Evolutionary conservation across 2,888 invertebrate genomes (phyloP).

Genomic region (Thecophora atra): DNA sequence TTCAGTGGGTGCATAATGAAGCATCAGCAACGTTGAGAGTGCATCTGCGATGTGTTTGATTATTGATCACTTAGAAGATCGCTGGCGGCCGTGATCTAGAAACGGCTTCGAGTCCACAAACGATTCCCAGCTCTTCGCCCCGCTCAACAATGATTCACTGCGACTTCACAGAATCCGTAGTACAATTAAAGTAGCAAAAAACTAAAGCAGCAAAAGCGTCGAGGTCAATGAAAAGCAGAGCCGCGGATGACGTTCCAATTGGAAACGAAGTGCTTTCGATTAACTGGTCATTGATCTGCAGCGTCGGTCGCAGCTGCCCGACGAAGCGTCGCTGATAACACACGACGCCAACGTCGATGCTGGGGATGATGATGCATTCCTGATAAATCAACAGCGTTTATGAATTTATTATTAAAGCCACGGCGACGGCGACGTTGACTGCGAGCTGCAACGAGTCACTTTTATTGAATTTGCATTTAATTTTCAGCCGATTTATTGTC

Average conservation of each 20-base stretch:
- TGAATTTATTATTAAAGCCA: constrained; percentile 26
- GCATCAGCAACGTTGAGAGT: too few species aligned
- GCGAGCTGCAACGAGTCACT: constrained; percentile 1
- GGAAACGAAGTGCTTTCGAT: constrained; percentile 13
- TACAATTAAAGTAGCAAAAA: background rate
- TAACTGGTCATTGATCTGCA: constrained; percentile 28
- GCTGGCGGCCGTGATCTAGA: too few species aligned
- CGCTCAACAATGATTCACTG: background rate
- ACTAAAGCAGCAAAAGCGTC: background rate
- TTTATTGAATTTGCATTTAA: constrained; percentile 25
- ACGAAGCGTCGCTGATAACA: constrained; percentile 8
- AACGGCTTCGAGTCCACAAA: background rate
- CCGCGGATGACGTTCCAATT: constrained; percentile 6
- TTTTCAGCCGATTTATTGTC: background rate
- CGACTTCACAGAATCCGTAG: background rate
- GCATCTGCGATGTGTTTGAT: too few species aligned
- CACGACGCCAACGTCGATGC: background rate
- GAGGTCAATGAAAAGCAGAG: constrained; percentile 1
- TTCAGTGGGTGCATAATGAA: too few species aligned
- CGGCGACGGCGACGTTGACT: too few species aligned
- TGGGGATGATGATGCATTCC: background rate
- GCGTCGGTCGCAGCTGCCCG: constrained; percentile 1
- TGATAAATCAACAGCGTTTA: constrained; percentile 19
- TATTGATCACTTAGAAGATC: too few species aligned
- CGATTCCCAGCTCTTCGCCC: background rate